Evolutionary conservation across 2,888 invertebrate genomes (phyloP), one percentile per base, ranked within the genome.

Genomic region (Chloroclysta siterata): DNA sequence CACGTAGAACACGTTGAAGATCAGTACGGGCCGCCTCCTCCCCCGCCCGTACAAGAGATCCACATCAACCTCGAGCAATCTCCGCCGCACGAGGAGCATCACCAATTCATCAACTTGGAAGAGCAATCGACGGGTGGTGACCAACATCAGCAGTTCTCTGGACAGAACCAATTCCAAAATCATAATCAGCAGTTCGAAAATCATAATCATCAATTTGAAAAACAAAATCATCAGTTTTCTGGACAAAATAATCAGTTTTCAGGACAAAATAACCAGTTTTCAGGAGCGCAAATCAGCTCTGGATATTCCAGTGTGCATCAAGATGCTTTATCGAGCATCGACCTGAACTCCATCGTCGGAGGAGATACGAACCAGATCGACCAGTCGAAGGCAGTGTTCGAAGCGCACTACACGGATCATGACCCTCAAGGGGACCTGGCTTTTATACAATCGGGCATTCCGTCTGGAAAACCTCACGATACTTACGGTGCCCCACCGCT

Each of bases 301-400:
- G 91, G 92, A 0, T 92, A 93, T 62, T 89, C 93, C 0, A 87
- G 80, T 33, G 90, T 93, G 0, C 93, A 93, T 28, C 91, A 92
- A 55, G 93, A 92, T n/a, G 90, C 87, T 11, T 76, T 93, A 59
- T 80, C 90, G 0, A 87, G 88, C 47, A 82, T 93, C 1, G 91
- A 93, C 58, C 56, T 93, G 28, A 91, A 88, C 41, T 83, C 90
- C 0, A 87, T 93, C 2, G 85, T 91, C 0, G 92, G 90, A 0
- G 93, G 91, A 2, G 90, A 93, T 64, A 87, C 91, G 0, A 93
- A 93, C 66, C 85, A 91, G 57, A 93, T 93, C 2, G 93, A 93
- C 44, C 92, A 91, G 74, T 89, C 93, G 0, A 93, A 93, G 66
- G 93, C 93, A 0, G 88, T 93, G 0, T 93, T 88, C 56, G 93